Conservation (phyloP, 2,797 vertebrate species). For the Myoxocephalus aenaeus region DNA sequence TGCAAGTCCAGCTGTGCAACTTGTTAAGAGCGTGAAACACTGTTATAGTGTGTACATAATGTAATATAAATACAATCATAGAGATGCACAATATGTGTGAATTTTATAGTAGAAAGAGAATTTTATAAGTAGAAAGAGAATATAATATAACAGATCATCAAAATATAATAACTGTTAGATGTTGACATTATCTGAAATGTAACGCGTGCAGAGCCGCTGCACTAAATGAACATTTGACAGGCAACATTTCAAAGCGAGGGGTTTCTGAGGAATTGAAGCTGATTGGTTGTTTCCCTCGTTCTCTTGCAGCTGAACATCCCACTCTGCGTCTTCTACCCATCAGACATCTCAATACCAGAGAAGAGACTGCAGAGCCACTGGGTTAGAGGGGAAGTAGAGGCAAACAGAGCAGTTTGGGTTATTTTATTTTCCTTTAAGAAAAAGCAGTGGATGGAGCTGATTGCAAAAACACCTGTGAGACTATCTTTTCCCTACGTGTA, state of each 20-base stretch:
- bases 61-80: neutral
- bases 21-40: neutral
- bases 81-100: neutral
- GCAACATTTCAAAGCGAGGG: neutral
- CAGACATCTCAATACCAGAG: slow-evolving; percentile 46
- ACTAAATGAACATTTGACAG: neutral
- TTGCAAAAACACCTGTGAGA: neutral
- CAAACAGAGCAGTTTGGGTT: neutral
- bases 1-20: neutral
- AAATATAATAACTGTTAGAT: neutral
- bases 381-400: neutral
- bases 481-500: neutral
- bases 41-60: neutral
- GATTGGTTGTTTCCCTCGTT: slow-evolving; percentile 21
- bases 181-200: neutral
- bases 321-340: slow-evolving; percentile 43
- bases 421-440: neutral
- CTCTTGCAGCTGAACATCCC: slow-evolving; percentile 26
- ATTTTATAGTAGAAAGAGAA: neutral
- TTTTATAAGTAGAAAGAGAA: neutral
- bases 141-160: too few species aligned
- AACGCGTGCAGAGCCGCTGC: neutral
- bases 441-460: neutral
- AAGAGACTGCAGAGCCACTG: slow-evolving; percentile 20
- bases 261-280: slow-evolving; percentile 11